A percentile compares a stretch with the other conserved stretches of the same genome.
Evolutionary conservation across 1,140 invertebrate genomes (phyloP).

Genomic region (Pygmarrhopalites habei): DNA sequence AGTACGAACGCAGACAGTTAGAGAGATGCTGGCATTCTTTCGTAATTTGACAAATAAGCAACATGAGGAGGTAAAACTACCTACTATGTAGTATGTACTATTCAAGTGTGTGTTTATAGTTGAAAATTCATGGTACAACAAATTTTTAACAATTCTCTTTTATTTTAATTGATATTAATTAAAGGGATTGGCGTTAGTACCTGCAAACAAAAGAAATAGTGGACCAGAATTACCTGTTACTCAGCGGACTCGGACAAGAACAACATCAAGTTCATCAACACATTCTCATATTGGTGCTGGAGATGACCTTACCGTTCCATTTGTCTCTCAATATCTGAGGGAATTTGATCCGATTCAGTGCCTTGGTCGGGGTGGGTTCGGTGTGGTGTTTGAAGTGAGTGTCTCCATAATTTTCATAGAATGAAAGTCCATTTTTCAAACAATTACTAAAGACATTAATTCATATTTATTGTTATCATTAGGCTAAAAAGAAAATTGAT

Average conservation of each 20-base stretch:
- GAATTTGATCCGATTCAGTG: constrained; percentile 80
- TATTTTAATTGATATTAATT: not conserved
- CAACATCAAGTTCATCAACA: constrained; percentile 29
- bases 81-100: not conserved
- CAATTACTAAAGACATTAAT: too few relatives aligned
- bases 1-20: constrained; percentile 20
- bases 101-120: not conserved
- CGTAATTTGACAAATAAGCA: constrained; percentile 8
- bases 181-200: constrained; percentile 13
- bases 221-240: not conserved
- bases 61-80: too few relatives aligned
- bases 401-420: constrained; percentile 87
- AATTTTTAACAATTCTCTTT: not conserved
- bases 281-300: constrained; percentile 12
- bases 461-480: too few relatives aligned
- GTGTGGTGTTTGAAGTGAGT: constrained; percentile 93
- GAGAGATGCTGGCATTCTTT: constrained; percentile 21
- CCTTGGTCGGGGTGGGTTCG: constrained; percentile 90
- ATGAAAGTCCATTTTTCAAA: too few relatives aligned
- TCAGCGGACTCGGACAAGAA: constrained; percentile 12
- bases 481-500: constrained; percentile 90
- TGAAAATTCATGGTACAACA: too few relatives aligned
- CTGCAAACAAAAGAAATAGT: not conserved
- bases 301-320: constrained; percentile 25
- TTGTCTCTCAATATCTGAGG: constrained; percentile 64